A percentile compares a stretch with the other conserved stretches of the same genome.
Evolutionary conservation across 2,888 invertebrate genomes (phyloP).

Genomic region (Scaptomyza parva): DNA sequence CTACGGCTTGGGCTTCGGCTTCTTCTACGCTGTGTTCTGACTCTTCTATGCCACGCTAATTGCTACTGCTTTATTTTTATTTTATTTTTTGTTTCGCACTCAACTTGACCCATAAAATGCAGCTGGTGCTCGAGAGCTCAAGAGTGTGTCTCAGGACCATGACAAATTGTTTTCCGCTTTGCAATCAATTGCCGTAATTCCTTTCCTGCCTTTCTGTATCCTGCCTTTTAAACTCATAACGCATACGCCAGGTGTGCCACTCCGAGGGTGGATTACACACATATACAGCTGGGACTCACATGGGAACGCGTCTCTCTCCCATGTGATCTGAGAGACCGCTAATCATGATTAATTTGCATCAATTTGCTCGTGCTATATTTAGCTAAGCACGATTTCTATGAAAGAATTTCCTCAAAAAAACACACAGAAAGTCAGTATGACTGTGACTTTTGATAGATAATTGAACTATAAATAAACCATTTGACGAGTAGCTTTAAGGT

Average conservation of each 20-base stretch:
- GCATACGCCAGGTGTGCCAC: conserved; percentile 57
- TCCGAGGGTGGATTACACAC: neutral
- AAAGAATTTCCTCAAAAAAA: conserved; percentile 9
- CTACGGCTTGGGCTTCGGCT: too few species aligned
- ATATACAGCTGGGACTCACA: conserved; percentile 25
- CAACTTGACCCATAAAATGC: conserved; percentile 67
- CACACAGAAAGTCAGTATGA: neutral
- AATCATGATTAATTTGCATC: conserved; percentile 79
- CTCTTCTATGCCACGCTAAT: conserved; percentile 58
- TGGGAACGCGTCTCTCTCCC: conserved; percentile 22
- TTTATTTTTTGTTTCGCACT: conserved; percentile 32
- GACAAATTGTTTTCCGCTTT: conserved; percentile 55
- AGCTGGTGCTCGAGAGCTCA: conserved; percentile 11
- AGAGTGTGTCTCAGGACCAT: conserved; percentile 20
- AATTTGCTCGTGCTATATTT: conserved; percentile 68
- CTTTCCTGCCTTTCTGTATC: conserved; percentile 16
- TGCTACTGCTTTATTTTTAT: conserved; percentile 33
- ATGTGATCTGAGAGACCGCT: conserved; percentile 39
- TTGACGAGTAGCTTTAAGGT: neutral
- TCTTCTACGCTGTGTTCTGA: conserved; percentile 21
- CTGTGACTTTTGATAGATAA: neutral
- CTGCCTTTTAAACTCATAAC: conserved; percentile 34
- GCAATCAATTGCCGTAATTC: conserved; percentile 48
- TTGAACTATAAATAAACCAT: neutral
- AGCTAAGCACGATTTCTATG: conserved; percentile 46